A percentile compares a stretch with the other conserved stretches of the same genome.
Evolutionary conservation across 2,888 invertebrate species (phyloP).

Genomic region (Allophyes oxyacanthae): DNA sequence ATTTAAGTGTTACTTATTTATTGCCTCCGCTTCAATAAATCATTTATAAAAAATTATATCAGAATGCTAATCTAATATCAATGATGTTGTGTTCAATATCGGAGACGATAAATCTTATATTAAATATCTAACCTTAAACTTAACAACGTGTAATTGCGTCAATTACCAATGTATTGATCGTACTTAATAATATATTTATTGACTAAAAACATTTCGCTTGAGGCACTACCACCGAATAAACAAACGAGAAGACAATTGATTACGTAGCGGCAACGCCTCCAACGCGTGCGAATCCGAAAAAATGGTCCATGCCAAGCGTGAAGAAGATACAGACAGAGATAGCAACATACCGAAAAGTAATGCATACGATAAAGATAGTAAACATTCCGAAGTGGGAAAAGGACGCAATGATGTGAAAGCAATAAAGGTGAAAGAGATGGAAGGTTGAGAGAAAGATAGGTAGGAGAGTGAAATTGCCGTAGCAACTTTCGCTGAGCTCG

Average conservation of each 20-base stretch:
- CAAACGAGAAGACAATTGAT: constrained; percentile 79
- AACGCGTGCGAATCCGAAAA: constrained; percentile 81
- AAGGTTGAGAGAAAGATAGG: constrained; percentile 76
- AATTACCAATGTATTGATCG: constrained; percentile 46
- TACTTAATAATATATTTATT: constrained; percentile 55
- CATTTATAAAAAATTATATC: constrained; percentile 42
- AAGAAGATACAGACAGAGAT: constrained; percentile 78
- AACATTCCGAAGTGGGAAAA: constrained; percentile 64
- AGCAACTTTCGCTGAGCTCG: constrained; percentile 87
- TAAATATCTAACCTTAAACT: constrained; percentile 43
- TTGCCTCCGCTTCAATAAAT: constrained; percentile 51
- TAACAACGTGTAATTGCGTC: constrained; percentile 45
- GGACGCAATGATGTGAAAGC: constrained; percentile 57
- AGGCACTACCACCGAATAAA: constrained; percentile 60
- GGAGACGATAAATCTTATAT: constrained; percentile 18
- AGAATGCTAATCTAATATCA: constrained; percentile 41
- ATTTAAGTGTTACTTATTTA: constrained; percentile 53
- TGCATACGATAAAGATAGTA: constrained; percentile 65
- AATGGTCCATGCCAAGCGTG: constrained; percentile 74
- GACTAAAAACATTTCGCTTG: constrained; percentile 57
- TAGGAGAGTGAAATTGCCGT: constrained; percentile 85
- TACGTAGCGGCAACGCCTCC: constrained; percentile 77
- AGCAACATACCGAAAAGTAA: constrained; percentile 60
- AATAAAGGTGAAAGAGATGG: constrained; percentile 68
- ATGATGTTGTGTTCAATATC: constrained; percentile 35